Evolutionary conservation across 2,888 invertebrate genomes (phyloP).

Genomic region (Melieria picta): DNA sequence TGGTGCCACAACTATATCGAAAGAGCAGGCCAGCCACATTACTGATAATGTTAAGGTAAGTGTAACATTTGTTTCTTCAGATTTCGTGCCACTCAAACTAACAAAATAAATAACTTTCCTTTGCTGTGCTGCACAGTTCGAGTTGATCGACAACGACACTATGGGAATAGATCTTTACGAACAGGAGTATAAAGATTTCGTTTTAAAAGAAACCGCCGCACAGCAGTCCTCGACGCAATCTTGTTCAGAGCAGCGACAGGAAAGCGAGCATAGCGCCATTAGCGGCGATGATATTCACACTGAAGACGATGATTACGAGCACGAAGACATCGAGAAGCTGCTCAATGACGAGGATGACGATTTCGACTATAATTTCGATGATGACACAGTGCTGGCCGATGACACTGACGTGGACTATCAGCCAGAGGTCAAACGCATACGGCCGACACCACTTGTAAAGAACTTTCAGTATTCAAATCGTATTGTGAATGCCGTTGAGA

Average conservation of each 20-base stretch:
- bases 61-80: neutral
- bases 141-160: slow-evolving; percentile 2
- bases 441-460: slow-evolving; percentile 30
- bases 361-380: slow-evolving; percentile 1
- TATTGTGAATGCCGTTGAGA: slow-evolving; percentile 30
- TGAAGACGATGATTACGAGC: neutral
- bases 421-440: slow-evolving; percentile 24
- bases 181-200: slow-evolving; percentile 4
- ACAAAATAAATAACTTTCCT: neutral
- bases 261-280: neutral
- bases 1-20: neutral
- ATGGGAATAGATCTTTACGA: neutral
- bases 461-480: slow-evolving; percentile 35
- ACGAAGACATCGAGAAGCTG: neutral
- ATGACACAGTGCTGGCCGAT: neutral
- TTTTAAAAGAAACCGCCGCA: neutral
- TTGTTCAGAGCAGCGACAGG: neutral
- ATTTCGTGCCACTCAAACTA: neutral
- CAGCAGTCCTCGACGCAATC: neutral
- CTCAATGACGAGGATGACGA: slow-evolving; percentile 12
- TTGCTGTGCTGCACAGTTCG: neutral
- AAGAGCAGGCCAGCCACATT: neutral
- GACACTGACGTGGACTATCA: slow-evolving; percentile 19
- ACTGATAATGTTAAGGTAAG: neutral
- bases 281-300: neutral